A percentile compares a stretch with the other conserved stretches of the same genome.
phyloP scores from a whole-genome alignment of 2,888 invertebrate genomes.

The Hyposoter didymator region DNA sequence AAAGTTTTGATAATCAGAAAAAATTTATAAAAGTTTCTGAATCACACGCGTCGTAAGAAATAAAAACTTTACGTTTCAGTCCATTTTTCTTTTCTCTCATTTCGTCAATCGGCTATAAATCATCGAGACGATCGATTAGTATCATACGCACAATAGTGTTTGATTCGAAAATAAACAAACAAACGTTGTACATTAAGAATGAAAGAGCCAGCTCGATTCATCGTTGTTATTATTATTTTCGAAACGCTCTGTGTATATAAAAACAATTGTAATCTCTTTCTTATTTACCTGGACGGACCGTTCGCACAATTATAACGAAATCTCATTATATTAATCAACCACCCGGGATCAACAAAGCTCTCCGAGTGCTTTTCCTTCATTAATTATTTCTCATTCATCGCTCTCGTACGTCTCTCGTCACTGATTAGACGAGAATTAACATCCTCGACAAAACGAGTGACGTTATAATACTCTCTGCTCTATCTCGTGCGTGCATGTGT shows the following conservation, averaged over 20 bases:
- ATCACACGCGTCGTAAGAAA: neutral
- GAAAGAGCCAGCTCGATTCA: neutral
- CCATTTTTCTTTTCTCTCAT: neutral
- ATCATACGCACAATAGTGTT: neutral
- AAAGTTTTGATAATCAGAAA: neutral
- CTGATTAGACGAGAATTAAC: constrained; percentile 36
- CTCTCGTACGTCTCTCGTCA: neutral
- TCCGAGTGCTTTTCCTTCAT: constrained; percentile 27
- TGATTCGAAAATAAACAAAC: neutral
- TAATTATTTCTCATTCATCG: constrained; percentile 59
- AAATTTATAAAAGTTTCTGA: neutral
- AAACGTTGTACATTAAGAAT: neutral
- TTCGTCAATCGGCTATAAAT: neutral
- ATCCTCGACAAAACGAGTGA: constrained; percentile 45
- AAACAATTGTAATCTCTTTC: neutral
- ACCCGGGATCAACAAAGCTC: neutral
- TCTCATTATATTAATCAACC: constrained; percentile 38
- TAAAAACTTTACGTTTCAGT: neutral
- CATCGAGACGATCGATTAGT: constrained; percentile 13
- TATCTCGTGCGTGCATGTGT: neutral
- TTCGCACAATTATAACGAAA: constrained; percentile 49
- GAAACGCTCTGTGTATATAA: neutral
- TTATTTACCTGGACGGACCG: neutral
- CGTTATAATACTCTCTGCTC: constrained; percentile 4
- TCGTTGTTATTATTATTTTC: neutral